Base-by-base conservation (phyloP, 2,797 vertebrate species). In the Melopsittacus undulatus region DNA sequence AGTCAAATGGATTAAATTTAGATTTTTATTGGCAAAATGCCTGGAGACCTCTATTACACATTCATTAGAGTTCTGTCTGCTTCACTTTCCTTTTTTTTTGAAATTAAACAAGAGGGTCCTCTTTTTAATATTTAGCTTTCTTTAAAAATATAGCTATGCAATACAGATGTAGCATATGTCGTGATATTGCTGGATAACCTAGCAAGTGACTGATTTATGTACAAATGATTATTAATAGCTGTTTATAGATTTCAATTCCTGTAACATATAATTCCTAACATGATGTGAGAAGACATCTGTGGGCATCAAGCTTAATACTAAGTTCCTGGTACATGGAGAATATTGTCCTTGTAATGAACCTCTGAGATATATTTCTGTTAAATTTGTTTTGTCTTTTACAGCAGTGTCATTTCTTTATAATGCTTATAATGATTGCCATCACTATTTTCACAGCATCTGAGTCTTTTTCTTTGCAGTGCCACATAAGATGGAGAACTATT, bases 11-110 rank as follows among this genome's bases (percentile, higher is more conserved):
- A 84, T 51, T 56, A 16, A 90, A 66, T 91, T 95, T 81, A 54
- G 20, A 27, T 64, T 89, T 82, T 92, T 76, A 68, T 38, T 92
- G 81, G 61, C 72, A 93, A 89, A 91, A 57, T 80, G 42, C 74
- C 90, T 78, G 32, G 64, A 89, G 85, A 54, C 29, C 7, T 74
- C 32, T 49, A 14, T 68, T 82, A 77, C 0, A 0, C 59, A 46
- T 46, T 84, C 36, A 16, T 61, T 45, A 20, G 52, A 63, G 24
- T 74, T 78, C 56, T 77, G 9, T 7, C 26, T 70, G 36, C 22
- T 72, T 83, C 76, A 11, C 11, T 89, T 85, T 64, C 8, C 27
- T 57, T 56, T 70, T 67, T 40, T 42, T 76, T 46, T 86, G 46
- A 92, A 74, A 74, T 21, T 48, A n/a, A 75, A 54, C 20, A 43